Evolutionary conservation across 1,140 invertebrate species (phyloP), one percentile per base, ranked within the genome.

Genomic region (Melanaphis sacchari): DNA sequence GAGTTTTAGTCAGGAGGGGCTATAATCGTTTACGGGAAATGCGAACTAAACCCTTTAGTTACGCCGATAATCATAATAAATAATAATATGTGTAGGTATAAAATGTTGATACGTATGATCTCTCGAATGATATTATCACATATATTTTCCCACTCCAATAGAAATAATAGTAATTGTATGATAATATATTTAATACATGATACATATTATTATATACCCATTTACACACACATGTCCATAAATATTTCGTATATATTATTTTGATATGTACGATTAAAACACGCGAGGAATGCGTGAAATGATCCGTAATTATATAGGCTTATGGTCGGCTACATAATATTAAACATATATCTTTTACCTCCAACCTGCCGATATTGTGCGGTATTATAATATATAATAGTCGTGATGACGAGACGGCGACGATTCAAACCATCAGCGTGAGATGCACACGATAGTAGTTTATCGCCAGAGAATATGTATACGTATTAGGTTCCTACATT

Each of bases 271-370:
- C 46, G 87, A 52, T 54, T 38, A 38, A 54, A 89, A 38, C 87
- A 21, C 87, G 88, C 88, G 22, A 38, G 49, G 88, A 89, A 89
- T 89, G 88, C 49, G 49, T 89, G 88, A 52, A 89, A 52, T 26
- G 36, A 38, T 89, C 49, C 38, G 11, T 89, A 54, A 41, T 26
- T 41, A 41, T 43, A 85, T 43, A n/a, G 84, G 40, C 26, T n/a
- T n/a, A 41, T 43, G 7, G 36, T 82, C 81, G 81, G 7, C n/a
- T 24, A 24, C 4, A 41, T 41, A 26, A 84, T 9, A 84, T 9
- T 84, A 41, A 2, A 31, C 3, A 82, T 8, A 38, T 81, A 81
- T 82, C 81, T 40, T 82, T 40, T 82, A 82, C 81, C 81, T 76
- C 59, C 36, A 36, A 82, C 81, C 38, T 22, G 24, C 22, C 24